phyloP scores from a whole-genome alignment of 2,888 invertebrate genomes.

The Rhynchonema sp. region DNA sequence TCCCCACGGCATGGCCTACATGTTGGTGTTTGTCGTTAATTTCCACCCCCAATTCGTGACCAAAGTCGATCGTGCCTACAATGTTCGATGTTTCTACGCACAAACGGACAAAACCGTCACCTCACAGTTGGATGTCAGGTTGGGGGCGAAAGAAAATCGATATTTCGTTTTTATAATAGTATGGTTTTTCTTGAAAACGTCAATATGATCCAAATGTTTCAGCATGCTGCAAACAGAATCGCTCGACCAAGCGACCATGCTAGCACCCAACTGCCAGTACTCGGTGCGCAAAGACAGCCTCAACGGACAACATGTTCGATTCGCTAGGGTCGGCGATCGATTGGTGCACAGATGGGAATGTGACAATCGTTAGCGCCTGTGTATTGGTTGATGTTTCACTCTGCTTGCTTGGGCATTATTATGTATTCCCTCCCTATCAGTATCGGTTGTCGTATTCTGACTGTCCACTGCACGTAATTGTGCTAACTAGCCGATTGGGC shows the following conservation, averaged over 20 bases:
- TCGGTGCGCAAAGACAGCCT: conserved; percentile 14
- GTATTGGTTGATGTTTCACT: no score
- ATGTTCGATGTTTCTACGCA: conserved; percentile 21
- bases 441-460: no score
- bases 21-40: conserved; percentile 16
- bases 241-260: conserved; percentile 13
- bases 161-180: no score
- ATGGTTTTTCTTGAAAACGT: no score
- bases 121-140: conserved; percentile 14
- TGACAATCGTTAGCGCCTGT: conserved; percentile 12
- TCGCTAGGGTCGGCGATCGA: conserved; percentile 13
- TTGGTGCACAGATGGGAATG: conserved; percentile 20
- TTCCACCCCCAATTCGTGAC: conserved; percentile 22
- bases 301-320: conserved; percentile 14
- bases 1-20: conserved; percentile 17
- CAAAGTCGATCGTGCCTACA: conserved; percentile 20
- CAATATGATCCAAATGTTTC: conserved; percentile 3
- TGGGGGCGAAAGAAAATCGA: not conserved
- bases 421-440: no score
- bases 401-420: no score
- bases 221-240: conserved; percentile 14
- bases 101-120: conserved; percentile 13
- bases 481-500: no score
- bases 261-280: conserved; percentile 15
- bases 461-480: no score